These are phyloP conservation scores for Tachyglossus aculeatus DNA, from an alignment of 2,797 vertebrate species.

Conservation along the genomic window DNA sequence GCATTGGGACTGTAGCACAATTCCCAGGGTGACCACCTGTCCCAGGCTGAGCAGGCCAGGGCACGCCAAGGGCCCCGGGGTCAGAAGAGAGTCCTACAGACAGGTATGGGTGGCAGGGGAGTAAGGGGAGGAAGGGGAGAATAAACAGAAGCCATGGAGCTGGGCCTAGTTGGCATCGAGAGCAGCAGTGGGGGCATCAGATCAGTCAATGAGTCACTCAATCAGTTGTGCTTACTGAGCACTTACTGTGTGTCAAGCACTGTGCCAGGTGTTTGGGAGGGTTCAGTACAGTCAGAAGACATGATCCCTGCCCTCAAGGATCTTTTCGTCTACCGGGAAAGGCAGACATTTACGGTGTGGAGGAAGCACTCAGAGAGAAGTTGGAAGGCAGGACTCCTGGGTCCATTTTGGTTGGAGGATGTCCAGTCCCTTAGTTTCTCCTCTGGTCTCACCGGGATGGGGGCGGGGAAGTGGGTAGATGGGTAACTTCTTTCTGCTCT, in stretches of 20 bases:
- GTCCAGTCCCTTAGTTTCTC: neutral
- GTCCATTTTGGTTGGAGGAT: neutral
- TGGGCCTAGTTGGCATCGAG: too few relatives aligned
- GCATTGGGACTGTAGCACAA: neutral
- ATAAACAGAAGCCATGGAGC: constrained; percentile 42
- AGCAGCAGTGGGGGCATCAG: too few relatives aligned
- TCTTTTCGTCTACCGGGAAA: too few relatives aligned
- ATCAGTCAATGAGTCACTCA: neutral
- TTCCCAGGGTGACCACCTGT: constrained; percentile 32
- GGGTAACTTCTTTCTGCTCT: neutral
- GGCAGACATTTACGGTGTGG: too few relatives aligned
- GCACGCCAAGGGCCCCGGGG: constrained; percentile 6
- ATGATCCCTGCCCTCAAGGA: too few relatives aligned
- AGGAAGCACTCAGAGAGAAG: too few relatives aligned
- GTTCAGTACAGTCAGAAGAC: neutral
- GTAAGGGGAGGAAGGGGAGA: too few relatives aligned
- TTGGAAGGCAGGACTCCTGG: too few relatives aligned
- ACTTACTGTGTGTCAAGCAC: too few relatives aligned
- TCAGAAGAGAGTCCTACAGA: too few relatives aligned
- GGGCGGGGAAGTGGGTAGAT: neutral
- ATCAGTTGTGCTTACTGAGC: too few relatives aligned
- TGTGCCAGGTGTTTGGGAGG: neutral
- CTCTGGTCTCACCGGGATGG: neutral
- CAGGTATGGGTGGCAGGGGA: neutral
- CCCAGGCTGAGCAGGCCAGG: constrained; percentile 16